Conservation (phyloP, 2,797 vertebrate genomes). For the Alectoris magna region DNA sequence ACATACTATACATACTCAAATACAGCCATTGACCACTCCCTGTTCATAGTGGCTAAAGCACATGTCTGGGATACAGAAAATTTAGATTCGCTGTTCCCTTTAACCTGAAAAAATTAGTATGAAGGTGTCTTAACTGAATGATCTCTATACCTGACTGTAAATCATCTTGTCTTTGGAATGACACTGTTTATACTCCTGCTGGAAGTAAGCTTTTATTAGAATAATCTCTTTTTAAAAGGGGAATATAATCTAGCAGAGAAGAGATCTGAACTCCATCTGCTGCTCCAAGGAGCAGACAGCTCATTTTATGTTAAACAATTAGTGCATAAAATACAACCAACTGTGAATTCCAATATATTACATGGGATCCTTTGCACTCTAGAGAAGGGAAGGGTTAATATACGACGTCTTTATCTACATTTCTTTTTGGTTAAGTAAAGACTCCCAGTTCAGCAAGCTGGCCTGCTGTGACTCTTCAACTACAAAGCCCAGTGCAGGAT, state of each 20-base stretch:
- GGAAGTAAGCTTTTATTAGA: neutral
- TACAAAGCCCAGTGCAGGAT: neutral
- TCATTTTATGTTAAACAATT: neutral
- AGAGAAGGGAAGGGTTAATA: neutral
- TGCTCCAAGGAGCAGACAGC: neutral
- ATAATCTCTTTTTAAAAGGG: neutral
- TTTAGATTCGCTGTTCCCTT: neutral
- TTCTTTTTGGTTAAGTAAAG: neutral
- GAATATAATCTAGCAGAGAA: neutral
- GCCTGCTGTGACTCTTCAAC: neutral
- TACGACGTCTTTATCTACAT: neutral
- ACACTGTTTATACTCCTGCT: neutral
- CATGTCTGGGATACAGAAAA: neutral
- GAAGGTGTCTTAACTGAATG: neutral
- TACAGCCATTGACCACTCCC: neutral
- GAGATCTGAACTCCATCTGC: neutral
- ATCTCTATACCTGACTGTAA: neutral
- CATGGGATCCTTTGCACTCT: neutral
- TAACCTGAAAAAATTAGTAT: neutral
- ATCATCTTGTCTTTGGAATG: neutral
- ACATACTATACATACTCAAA: neutral
- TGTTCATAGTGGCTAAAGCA: neutral
- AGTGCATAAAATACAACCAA: neutral
- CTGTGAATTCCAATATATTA: neutral
- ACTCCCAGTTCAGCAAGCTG: neutral